Evolutionary conservation across 1,140 invertebrate genomes (phyloP).

Genomic region (Sycobia sp.): DNA sequence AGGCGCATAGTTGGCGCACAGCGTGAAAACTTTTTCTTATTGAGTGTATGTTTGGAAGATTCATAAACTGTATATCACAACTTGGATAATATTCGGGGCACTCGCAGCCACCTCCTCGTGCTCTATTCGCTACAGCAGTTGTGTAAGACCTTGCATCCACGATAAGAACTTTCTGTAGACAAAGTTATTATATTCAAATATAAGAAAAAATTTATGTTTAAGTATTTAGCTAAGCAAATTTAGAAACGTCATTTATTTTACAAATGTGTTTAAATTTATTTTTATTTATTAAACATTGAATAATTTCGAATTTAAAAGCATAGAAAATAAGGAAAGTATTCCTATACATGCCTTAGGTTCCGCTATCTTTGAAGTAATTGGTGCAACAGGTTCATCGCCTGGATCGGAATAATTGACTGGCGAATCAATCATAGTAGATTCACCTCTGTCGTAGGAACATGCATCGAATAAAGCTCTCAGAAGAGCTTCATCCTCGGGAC

Average conservation of each 20-base stretch:
- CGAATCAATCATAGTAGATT: constrained; percentile 55
- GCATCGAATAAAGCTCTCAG: constrained; percentile 83
- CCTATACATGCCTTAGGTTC: neutral
- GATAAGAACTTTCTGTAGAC: constrained; percentile 83
- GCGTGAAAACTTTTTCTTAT: constrained; percentile 87
- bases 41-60: constrained; percentile 94
- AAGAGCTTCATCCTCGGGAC: constrained; percentile 84
- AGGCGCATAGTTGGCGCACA: constrained; percentile 75
- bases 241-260: neutral
- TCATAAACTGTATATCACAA: constrained; percentile 97
- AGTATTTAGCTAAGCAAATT: neutral
- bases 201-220: neutral
- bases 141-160: constrained; percentile 95
- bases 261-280: neutral
- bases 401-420: constrained; percentile 48
- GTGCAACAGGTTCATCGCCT: constrained; percentile 43
- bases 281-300: no score
- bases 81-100: constrained; percentile 93
- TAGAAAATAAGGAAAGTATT: no score
- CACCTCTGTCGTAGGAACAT: constrained; percentile 74
- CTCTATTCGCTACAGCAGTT: constrained; percentile 92
- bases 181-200: constrained; percentile 4
- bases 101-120: constrained; percentile 94
- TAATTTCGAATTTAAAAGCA: no score
- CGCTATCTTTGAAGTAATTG: constrained; percentile 42